Evolutionary conservation across 2,888 invertebrate genomes (phyloP).

Genomic region (Apodemia hepburni): DNA sequence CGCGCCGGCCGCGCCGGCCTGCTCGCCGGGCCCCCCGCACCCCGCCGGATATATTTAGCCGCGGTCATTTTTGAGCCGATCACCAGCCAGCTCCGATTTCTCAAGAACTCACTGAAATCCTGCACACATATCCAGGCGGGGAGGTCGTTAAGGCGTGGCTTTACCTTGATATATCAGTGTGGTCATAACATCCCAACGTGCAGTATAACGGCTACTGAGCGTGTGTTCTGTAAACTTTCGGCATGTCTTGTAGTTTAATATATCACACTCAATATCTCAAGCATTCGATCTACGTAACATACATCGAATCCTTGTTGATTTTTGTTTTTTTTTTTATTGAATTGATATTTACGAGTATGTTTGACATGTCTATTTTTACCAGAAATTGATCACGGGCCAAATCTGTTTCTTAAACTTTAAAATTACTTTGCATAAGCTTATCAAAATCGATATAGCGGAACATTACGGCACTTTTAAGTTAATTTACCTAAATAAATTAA

Average conservation of each 20-base stretch:
- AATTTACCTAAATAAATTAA: too few species aligned
- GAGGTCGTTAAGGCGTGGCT: slow-evolving; percentile 46
- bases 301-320: not conserved
- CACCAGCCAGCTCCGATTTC: slow-evolving; percentile 74
- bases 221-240: not conserved
- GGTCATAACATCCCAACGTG: slow-evolving; percentile 2
- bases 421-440: not conserved
- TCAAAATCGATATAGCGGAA: not conserved
- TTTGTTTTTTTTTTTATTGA: not conserved
- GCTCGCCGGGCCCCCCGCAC: slow-evolving; percentile 36
- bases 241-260: not conserved
- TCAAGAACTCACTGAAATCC: slow-evolving; percentile 42
- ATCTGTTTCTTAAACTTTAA: not conserved
- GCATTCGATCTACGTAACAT: not conserved
- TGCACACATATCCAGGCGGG: slow-evolving; percentile 39
- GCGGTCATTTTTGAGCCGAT: slow-evolving; percentile 66
- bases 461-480: not conserved
- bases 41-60: slow-evolving; percentile 57
- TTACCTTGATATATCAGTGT: slow-evolving; percentile 19
- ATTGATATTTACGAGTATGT: not conserved
- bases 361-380: not conserved
- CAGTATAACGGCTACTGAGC: not conserved
- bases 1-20: too few species aligned
- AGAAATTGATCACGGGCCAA: not conserved
- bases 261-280: not conserved